Evolutionary conservation across 2,888 invertebrate species (phyloP).

Genomic region (Nysson spinosus): DNA sequence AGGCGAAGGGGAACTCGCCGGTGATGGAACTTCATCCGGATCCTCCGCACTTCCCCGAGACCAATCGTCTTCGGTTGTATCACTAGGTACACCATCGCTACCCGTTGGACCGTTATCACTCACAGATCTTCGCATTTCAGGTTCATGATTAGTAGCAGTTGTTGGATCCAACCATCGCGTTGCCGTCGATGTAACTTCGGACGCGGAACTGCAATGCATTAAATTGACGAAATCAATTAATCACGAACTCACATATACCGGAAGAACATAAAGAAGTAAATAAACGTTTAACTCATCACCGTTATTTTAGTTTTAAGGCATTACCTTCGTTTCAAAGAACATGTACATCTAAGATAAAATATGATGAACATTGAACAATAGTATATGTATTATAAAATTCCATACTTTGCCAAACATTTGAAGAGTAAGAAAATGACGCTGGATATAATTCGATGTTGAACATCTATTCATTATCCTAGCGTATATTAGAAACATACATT

Average conservation of each 20-base stretch:
- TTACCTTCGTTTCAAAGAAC: too few species aligned
- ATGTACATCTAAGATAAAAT: too few species aligned
- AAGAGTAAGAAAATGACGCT: too few species aligned
- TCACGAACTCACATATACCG: neutral
- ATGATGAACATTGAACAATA: too few species aligned
- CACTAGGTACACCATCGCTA: conserved; percentile 81
- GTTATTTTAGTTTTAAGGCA: too few species aligned
- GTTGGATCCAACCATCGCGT: conserved; percentile 71
- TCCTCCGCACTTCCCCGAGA: conserved; percentile 85
- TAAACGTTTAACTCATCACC: too few species aligned
- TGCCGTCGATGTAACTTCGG: conserved; percentile 68
- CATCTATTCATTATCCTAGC: too few species aligned
- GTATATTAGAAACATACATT: too few species aligned
- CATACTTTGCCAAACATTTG: too few species aligned
- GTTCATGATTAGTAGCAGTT: conserved; percentile 63
- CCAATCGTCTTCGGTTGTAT: conserved; percentile 85
- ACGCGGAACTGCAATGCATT: conserved; percentile 66
- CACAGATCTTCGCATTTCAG: conserved; percentile 74
- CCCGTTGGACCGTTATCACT: conserved; percentile 77
- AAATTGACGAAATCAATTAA: neutral
- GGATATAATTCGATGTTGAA: too few species aligned
- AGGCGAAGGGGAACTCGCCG: conserved; percentile 60
- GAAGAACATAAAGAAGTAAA: too few species aligned
- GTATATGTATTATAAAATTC: too few species aligned
- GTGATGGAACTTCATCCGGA: conserved; percentile 80